Base-by-base conservation (phyloP, 2,113 vertebrate genomes). In the Stegastes partitus region DNA sequence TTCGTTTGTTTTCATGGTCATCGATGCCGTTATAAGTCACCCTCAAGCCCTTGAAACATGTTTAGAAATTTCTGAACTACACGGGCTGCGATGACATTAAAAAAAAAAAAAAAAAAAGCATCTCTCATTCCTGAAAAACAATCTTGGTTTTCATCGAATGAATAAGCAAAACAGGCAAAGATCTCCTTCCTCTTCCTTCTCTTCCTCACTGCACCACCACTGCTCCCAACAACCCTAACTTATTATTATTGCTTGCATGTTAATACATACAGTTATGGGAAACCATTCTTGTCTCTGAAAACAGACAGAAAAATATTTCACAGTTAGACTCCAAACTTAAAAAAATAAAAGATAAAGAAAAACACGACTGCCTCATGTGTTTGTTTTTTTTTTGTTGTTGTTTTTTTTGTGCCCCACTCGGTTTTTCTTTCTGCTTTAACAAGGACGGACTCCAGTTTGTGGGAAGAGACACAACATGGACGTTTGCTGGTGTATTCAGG, bases 401-500 rank as follows among this genome's bases (percentile, higher is more conserved):
- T 28, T 15, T 21, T 19, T 16, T 21, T 37, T 22, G 55, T 67
- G 57, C 45, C 65, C 45, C 23, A 15, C 18, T 70, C 16, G 11
- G 68, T 15, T 69, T 15, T 69, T 76, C 16, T 75, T 69, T 87
- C 65, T 74, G 39, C 62, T 88, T 28, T 45, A 22, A 73, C 69
- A 19, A 37, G 68, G 78, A 90, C 77, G 57, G 56, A 67, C 82
- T 82, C 66, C 84, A 19, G 72, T 78, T 78, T 65, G 69, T 62
- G 74, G 62, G 79, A 73, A 62, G 83, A 83, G 87, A 90, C 81
- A 77, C 77, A 37, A 88, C 85, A 44, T 54, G 82, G 71, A 87
- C 56, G 44, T 92, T 91, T 95, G 94, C 94, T 95, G 94, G 94
- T 95, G 94, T 90, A 85, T 91, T 94, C 87, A 92, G 92, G 90